A percentile compares a stretch with the other conserved stretches of the same genome.
Evolutionary conservation across 2,888 invertebrate genomes (phyloP).

Genomic region (Leuctra nigra): DNA sequence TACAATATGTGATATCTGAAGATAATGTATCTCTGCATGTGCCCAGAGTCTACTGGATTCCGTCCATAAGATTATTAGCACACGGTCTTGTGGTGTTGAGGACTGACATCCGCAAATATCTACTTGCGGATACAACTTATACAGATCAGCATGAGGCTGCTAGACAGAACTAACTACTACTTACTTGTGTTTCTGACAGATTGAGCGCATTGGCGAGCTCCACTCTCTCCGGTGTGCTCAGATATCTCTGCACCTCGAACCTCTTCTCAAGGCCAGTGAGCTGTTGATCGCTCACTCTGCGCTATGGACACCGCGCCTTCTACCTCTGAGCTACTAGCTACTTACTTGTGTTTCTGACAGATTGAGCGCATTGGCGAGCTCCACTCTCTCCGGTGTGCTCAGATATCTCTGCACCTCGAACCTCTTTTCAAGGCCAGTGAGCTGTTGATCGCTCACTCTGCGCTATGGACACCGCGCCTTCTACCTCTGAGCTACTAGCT

Average conservation of each 20-base stretch:
- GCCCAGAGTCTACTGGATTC: too few species aligned
- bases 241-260: conserved; percentile 90
- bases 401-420: conserved; percentile 93
- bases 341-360: conserved; percentile 79
- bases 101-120: too few species aligned
- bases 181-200: conserved; percentile 79
- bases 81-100: too few species aligned
- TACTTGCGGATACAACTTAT: too few species aligned
- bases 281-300: conserved; percentile 58
- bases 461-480: conserved; percentile 82
- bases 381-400: conserved; percentile 93
- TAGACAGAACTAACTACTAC: neutral
- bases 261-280: conserved; percentile 82
- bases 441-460: conserved; percentile 57
- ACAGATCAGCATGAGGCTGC: too few species aligned
- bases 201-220: conserved; percentile 89
- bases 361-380: conserved; percentile 85
- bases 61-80: too few species aligned
- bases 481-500: conserved; percentile 52
- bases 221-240: conserved; percentile 93
- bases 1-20: too few species aligned
- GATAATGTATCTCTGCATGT: too few species aligned
- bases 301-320: too few species aligned
- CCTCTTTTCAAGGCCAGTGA: conserved; percentile 82
- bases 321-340: neutral